Base-by-base conservation (phyloP, 1,140 invertebrate species). In the Notospermus geniculatus region DNA sequence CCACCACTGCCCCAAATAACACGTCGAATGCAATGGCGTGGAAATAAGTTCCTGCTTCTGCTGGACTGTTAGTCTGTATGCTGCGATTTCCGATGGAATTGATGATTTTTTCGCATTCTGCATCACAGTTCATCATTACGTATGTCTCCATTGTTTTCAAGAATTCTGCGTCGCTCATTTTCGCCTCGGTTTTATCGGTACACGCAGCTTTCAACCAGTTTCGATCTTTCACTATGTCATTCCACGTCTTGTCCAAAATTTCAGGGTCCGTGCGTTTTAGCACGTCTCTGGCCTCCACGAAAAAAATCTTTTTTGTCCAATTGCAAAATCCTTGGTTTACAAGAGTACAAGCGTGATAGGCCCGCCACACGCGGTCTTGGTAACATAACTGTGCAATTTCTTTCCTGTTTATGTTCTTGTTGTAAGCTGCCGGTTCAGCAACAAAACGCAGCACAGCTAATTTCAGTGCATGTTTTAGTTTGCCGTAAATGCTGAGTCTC, bases 321-420 rank as follows among this genome's bases (percentile, higher is more conserved):
- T 50, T 50, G 25, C 46, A 50, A n/a, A 50, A 50, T 7, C 46
- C 46, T n/a, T 50, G 46, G 25, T 50, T 50, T 5, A 7, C 5
- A 19, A 50, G 46, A 5, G 46, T 50, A 50, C 46, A 50, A 4
- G 4, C 46, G 46, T 50, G 46, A 50, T 50, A 50, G 4, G 46
- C 46, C 4, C 46, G 46, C 46, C 46, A 50, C 25, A 50, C 46
- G n/a, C 46, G n/a, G n/a, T 50, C n/a, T 50, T 50, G 5, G n/a
- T 50, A 5, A 5, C 5, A 50, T n/a, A 50, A n/a, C n/a, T 50
- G 46, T 50, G 5, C 19, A 9, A 27, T 50, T 50, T 50, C n/a
- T n/a, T 50, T n/a, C n/a, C 46, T 5, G 25, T 50, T n/a, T 5
- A 50, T n/a, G 5, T 5, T 50, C 9, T 9, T 4, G 46, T 50